Evolutionary conservation across 1,140 invertebrate genomes (phyloP), one percentile per base, ranked within the genome.

Genomic region (Drosophila novamexicana): DNA sequence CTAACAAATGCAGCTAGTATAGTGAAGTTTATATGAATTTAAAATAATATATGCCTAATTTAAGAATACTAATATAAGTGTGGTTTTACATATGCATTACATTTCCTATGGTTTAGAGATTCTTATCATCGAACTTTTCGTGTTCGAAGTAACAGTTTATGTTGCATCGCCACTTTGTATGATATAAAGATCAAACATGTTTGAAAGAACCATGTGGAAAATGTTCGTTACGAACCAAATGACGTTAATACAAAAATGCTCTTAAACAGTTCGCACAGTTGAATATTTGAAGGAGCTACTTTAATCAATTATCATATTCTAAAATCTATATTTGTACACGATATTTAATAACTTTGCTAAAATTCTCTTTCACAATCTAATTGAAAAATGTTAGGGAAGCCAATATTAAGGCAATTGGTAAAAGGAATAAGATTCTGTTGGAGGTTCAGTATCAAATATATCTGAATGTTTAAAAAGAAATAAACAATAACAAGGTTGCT

Each of bases 101-200:
- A 39, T 10, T 40, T 0, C 10, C 4, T 42, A 8, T 32, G 22
- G 22, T 7, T 2, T 0, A 4, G 32, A 10, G 12, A 32, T 52
- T 52, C 29, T 34, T 52, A 6, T 6, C 16, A 39, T 64, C 67
- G 12, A 70, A 56, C 67, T 49, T 56, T 50, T 64, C 18, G 10
- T 1, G 42, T 32, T 57, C 6, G 40, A 37, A 12, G 58, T 6
- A 36, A n/a, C 40, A 45, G n/a, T 9, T 45, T 6, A 1, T 18
- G 52, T 37, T 54, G 36, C 1, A 2, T 39, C 16, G 3, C 10
- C 5, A 12, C n/a, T 52, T 16, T 52, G 49, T 52, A n/a, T 50
- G 50, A 16, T 5, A n/a, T 34, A 14, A 34, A 50, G 8, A 34
- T 29, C 18, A 29, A 7, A 56, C 53, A 56, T 12, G 53, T 39